Conservation (phyloP, 2,797 vertebrate genomes). For the Coluber constrictor region DNA sequence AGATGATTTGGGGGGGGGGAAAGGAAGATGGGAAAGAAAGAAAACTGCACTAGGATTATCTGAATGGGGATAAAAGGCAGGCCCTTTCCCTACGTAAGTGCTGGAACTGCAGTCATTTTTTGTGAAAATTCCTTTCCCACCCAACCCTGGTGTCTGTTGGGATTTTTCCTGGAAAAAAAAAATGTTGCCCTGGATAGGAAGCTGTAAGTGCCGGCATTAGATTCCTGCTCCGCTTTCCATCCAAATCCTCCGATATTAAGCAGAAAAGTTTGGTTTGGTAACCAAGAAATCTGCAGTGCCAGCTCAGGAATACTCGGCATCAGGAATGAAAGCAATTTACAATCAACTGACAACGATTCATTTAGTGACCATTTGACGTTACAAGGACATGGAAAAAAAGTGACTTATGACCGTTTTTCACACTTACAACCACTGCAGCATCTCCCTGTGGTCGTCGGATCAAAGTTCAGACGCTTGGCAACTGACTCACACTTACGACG, state of each 20-base stretch:
- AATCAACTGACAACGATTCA: not conserved
- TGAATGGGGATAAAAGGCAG: constrained; percentile 11
- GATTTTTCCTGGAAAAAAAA: not conserved
- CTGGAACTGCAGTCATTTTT: not conserved
- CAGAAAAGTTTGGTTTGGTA: not conserved
- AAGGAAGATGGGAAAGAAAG: not conserved
- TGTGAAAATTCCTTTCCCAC: not conserved
- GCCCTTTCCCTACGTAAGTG: constrained; percentile 14
- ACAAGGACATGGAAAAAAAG: not conserved
- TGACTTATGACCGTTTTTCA: not conserved
- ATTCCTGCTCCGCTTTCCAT: not conserved
- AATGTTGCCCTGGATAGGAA: not conserved
- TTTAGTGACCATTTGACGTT: not conserved
- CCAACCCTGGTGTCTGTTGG: not conserved
- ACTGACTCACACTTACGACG: not conserved
- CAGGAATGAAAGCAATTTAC: not conserved
- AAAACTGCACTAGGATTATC: not conserved
- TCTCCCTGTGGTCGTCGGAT: not conserved
- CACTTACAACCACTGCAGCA: not conserved
- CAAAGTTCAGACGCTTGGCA: not conserved
- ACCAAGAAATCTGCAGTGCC: not conserved
- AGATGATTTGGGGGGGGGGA: not conserved
- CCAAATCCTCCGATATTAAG: not conserved
- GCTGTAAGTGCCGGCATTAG: too few species aligned
- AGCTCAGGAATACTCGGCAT: not conserved